phyloP scores from a whole-genome alignment of 2,888 invertebrate genomes.

The Margaritifera margaritifera region DNA sequence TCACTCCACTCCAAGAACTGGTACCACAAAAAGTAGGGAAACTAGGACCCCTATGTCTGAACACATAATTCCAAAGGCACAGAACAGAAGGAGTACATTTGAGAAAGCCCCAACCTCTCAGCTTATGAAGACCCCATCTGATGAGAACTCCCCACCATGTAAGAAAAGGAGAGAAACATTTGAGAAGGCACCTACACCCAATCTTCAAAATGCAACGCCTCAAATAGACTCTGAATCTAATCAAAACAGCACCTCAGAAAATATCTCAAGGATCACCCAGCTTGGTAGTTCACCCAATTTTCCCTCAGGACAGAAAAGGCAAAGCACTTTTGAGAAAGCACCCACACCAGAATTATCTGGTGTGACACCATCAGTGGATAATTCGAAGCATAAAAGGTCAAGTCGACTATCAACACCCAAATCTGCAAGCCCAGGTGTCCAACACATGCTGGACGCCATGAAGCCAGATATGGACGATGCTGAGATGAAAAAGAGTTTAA shows the following conservation, averaged over 20 bases:
- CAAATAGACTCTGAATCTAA: constrained; percentile 12
- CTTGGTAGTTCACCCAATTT: constrained; percentile 4
- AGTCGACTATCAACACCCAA: constrained; percentile 1
- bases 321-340: constrained; percentile 51
- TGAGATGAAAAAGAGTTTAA: constrained; percentile 53
- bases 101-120: too few relatives aligned
- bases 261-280: constrained; percentile 8
- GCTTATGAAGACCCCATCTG: too few relatives aligned
- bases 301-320: constrained; percentile 30
- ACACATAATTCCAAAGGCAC: too few relatives aligned
- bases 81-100: too few relatives aligned
- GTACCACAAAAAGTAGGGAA: too few relatives aligned
- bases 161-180: too few relatives aligned
- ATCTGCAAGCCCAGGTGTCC: constrained; percentile 42
- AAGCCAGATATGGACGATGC: constrained; percentile 47
- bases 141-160: too few relatives aligned
- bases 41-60: too few relatives aligned
- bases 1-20: too few relatives aligned
- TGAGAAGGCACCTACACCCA: background rate
- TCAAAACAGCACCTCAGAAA: background rate
- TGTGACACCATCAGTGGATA: constrained; percentile 5
- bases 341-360: constrained; percentile 32
- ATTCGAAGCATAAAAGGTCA: constrained; percentile 3
- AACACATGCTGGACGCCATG: constrained; percentile 54
- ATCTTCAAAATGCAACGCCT: constrained; percentile 3